phyloP scores from a whole-genome alignment of 1,140 invertebrate genomes.

The Drosophila suzukii region DNA sequence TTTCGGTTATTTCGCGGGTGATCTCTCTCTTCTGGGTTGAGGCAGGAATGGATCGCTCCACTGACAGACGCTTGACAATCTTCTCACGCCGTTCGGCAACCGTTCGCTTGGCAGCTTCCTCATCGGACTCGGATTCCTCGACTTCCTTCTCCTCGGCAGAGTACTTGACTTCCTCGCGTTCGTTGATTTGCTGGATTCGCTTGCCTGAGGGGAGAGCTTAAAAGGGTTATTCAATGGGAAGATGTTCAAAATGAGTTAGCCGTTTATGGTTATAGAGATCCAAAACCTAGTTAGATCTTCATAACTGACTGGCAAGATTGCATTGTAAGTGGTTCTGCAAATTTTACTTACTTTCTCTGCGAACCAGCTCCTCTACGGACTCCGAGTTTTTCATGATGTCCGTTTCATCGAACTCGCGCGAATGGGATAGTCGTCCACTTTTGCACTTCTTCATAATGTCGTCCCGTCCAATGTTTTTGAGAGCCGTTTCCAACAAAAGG shows the following conservation, averaged over 20 bases:
- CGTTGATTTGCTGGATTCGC: conserved; percentile 85
- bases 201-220: conserved; percentile 60
- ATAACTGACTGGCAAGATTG: background rate
- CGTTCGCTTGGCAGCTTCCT: conserved; percentile 88
- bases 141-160: conserved; percentile 90
- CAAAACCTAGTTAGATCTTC: background rate
- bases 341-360: conserved; percentile 84
- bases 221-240: conserved; percentile 13
- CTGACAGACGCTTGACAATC: conserved; percentile 89
- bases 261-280: background rate
- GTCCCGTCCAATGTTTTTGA: conserved; percentile 94
- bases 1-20: conserved; percentile 88
- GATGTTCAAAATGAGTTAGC: background rate
- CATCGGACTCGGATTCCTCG: conserved; percentile 86
- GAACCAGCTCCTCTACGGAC: conserved; percentile 87
- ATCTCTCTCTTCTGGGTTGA: conserved; percentile 89
- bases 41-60: conserved; percentile 87
- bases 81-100: conserved; percentile 89
- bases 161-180: conserved; percentile 89
- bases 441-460: conserved; percentile 97
- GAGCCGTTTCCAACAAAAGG: conserved; percentile 93
- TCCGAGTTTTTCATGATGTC: conserved; percentile 90
- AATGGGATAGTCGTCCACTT: conserved; percentile 83
- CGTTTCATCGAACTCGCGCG: conserved; percentile 87
- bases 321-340: background rate